Conservation (phyloP, 2,113 vertebrate genomes). For the Albula goreensis region DNA sequence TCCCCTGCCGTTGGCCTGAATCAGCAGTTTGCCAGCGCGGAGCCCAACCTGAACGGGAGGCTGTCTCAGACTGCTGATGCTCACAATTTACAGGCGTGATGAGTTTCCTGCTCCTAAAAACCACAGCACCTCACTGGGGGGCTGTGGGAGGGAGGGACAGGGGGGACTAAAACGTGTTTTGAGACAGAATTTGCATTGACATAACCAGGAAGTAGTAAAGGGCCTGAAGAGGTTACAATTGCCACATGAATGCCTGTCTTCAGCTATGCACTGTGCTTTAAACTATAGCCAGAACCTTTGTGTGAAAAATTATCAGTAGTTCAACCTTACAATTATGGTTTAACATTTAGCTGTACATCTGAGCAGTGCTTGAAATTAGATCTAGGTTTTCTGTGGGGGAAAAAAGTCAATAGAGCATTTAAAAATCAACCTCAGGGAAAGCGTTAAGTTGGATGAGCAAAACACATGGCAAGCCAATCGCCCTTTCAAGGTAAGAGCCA, state of each 20-base stretch:
- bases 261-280: neutral
- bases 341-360: neutral
- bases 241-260: neutral
- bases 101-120: constrained; percentile 63
- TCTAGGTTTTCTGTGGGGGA: neutral
- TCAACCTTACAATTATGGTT: neutral
- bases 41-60: constrained; percentile 46
- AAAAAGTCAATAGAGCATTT: neutral
- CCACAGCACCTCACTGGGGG: constrained; percentile 45
- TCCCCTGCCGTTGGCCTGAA: constrained; percentile 59
- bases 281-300: neutral
- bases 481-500: neutral
- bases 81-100: constrained; percentile 64
- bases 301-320: neutral
- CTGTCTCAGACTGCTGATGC: constrained; percentile 58
- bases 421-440: neutral
- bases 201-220: too few species aligned
- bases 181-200: too few species aligned
- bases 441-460: neutral
- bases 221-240: too few species aligned
- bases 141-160: too few species aligned
- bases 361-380: neutral
- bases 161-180: too few species aligned
- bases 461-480: neutral
- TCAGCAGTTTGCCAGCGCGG: constrained; percentile 69